Evolutionary conservation across 1,140 invertebrate genomes (phyloP), one percentile per base, ranked within the genome.

Genomic region (Laupala kohalensis): DNA sequence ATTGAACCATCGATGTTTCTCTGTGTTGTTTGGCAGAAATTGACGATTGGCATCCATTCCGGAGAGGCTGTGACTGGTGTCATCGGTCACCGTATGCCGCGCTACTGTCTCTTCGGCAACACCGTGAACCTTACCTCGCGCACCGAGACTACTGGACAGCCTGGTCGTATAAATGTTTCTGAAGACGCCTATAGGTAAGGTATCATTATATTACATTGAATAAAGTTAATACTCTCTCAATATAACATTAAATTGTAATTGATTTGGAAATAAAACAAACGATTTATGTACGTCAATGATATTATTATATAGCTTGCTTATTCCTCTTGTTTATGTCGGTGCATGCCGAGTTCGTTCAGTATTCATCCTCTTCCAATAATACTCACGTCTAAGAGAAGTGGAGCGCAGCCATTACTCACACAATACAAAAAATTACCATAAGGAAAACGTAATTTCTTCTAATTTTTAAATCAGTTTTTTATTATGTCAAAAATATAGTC

Each of bases 71-170:
- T 98, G 29, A 97, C 95, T 0, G 96, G 96, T 19, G 95, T 98
- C 3, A 97, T 98, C 73, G 96, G 96, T 4, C 94, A 97, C 83
- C 88, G 94, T 69, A 96, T 97, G 92, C 96, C 96, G 0, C 87
- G 95, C n/a, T 98, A 97, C 79, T 98, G 95, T 82, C 85, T 98
- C 2, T 98, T 98, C 79, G 96, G 96, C 24, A 97, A 97, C 81
- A 97, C 95, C 0, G 96, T 98, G 0, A 98, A 98, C 82, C 80
- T 98, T 25, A 97, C 95, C 30, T 96, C 94, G 78, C 85, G 96
- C 74, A 97, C 94, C 3, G 96, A 98, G 83, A 97, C 95, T 23
- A 97, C 95, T 0, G 95, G 96, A 4, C 87, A 90, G 70, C 90
- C 90, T 4, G 95, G 95, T 5, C 89, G 87, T 77, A 97, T 98